Evolutionary conservation across 2,888 invertebrate genomes (phyloP).

Genomic region (Agrenia bidenticulata): DNA sequence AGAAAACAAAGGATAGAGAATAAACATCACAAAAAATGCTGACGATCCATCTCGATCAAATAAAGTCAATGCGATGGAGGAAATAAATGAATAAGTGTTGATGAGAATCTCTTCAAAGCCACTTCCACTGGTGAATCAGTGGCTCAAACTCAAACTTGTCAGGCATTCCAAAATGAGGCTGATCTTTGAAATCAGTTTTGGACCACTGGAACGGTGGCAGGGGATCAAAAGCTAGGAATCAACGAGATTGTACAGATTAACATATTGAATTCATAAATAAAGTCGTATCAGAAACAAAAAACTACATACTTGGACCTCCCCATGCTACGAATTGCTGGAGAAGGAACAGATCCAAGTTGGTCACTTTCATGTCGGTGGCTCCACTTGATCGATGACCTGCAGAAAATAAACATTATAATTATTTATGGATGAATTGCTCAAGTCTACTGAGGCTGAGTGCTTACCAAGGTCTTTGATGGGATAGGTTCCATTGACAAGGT

Average conservation of each 20-base stretch:
- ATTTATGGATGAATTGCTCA: background rate
- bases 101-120: constrained; percentile 55
- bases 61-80: too few relatives aligned
- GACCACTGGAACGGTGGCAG: constrained; percentile 78
- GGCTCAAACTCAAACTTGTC: constrained; percentile 71
- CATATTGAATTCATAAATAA: background rate
- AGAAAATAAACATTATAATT: background rate
- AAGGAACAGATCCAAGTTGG: constrained; percentile 45
- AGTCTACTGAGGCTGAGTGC: background rate
- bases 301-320: constrained; percentile 22
- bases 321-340: constrained; percentile 51
- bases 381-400: constrained; percentile 68
- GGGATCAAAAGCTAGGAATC: constrained; percentile 59
- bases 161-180: constrained; percentile 71
- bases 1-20: too few relatives aligned
- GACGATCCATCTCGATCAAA: too few relatives aligned
- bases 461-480: constrained; percentile 64
- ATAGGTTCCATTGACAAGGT: constrained; percentile 69
- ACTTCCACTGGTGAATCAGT: constrained; percentile 64
- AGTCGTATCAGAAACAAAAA: background rate
- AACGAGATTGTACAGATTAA: background rate
- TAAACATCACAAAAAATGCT: too few relatives aligned
- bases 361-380: constrained; percentile 65
- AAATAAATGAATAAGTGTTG: too few relatives aligned
- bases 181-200: constrained; percentile 64